phyloP scores from a whole-genome alignment of 2,888 invertebrate genomes.

The Taenaris catops region DNA sequence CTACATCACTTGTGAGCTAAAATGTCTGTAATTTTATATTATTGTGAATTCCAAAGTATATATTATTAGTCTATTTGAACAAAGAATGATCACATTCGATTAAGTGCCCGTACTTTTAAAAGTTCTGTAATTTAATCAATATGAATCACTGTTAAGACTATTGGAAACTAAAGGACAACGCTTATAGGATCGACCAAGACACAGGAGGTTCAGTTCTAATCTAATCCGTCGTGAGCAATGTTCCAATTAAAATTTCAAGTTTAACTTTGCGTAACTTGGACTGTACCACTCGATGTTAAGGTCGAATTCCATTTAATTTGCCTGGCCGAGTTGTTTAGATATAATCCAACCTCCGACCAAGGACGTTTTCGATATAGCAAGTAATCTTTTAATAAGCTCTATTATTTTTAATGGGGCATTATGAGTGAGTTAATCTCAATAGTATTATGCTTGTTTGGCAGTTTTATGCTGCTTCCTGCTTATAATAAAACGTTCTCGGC shows the following conservation, averaged over 20 bases:
- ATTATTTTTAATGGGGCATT: neutral
- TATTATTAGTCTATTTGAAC: too few species aligned
- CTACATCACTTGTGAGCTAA: too few species aligned
- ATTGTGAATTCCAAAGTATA: too few species aligned
- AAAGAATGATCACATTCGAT: too few species aligned
- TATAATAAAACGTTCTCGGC: too few species aligned
- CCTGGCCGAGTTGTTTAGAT: slow-evolving; percentile 3
- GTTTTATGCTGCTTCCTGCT: too few species aligned
- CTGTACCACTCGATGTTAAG: slow-evolving; percentile 1
- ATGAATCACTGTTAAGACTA: too few species aligned
- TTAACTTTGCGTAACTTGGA: slow-evolving; percentile 7
- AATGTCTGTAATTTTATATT: too few species aligned
- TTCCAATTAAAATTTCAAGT: slow-evolving; percentile 19
- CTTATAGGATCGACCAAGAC: slow-evolving; percentile 1
- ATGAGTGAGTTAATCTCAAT: too few species aligned
- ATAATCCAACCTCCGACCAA: neutral
- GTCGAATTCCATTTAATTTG: slow-evolving; percentile 6
- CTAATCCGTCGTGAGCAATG: slow-evolving; percentile 19
- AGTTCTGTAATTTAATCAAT: too few species aligned
- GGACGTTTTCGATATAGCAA: slow-evolving; percentile 3
- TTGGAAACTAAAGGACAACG: slow-evolving; percentile 2
- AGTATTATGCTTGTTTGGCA: too few species aligned
- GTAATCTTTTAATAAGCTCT: neutral
- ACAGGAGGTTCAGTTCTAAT: slow-evolving; percentile 9
- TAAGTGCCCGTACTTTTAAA: too few species aligned